Conservation (phyloP, 1,140 invertebrate genomes). For the Drosophila punjabiensis region DNA sequence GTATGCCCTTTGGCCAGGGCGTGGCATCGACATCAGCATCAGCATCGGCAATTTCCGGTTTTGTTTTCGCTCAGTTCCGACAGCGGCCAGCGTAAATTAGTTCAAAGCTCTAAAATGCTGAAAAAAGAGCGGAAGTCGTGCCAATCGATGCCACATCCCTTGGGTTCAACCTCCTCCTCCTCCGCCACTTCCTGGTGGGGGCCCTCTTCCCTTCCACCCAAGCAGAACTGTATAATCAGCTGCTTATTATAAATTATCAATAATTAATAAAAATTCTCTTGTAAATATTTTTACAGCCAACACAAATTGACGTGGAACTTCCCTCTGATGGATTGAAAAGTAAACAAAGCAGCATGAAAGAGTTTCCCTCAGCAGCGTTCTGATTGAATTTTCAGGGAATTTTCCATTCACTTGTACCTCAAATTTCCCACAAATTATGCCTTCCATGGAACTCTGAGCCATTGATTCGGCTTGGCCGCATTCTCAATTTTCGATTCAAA, state of each 20-base stretch:
- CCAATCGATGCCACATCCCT: conserved; percentile 51
- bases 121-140: conserved; percentile 46
- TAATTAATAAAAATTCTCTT: conserved; percentile 70
- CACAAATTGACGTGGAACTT: conserved; percentile 21
- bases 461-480: conserved; percentile 21
- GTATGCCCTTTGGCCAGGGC: conserved; percentile 49
- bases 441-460: background rate
- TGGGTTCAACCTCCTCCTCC: conserved; percentile 2
- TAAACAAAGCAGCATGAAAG: conserved; percentile 36
- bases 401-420: conserved; percentile 8
- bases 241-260: conserved; percentile 77
- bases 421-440: conserved; percentile 15
- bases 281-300: conserved; percentile 58
- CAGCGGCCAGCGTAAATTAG: conserved; percentile 72
- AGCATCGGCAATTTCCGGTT: conserved; percentile 71
- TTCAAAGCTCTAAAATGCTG: conserved; percentile 70
- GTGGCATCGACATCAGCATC: conserved; percentile 58
- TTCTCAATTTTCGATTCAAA: conserved; percentile 14
- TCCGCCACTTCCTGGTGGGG: background rate
- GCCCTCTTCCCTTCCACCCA: conserved; percentile 6
- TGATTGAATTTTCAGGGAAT: conserved; percentile 38
- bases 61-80: conserved; percentile 76
- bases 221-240: conserved; percentile 54
- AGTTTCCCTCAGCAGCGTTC: conserved; percentile 20
- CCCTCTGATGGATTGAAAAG: conserved; percentile 26